A percentile compares a stretch with the other conserved stretches of the same genome.
Evolutionary conservation across 2,888 invertebrate genomes (phyloP).

Genomic region (Ditula angustiorana): DNA sequence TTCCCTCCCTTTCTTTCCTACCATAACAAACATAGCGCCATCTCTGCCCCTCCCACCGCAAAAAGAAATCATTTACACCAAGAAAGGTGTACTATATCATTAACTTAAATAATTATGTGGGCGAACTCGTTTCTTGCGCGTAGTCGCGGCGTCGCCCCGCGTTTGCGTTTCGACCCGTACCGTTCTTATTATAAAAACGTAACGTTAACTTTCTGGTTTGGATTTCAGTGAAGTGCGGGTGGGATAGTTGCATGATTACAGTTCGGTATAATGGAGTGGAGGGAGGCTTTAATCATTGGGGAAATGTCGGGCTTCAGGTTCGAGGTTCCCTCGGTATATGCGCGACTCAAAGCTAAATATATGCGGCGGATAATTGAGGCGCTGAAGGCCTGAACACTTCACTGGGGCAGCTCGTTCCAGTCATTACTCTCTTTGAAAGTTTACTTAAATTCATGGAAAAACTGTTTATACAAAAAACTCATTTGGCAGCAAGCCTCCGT

Average conservation of each 20-base stretch:
- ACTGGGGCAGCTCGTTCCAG: slow-evolving; percentile 14
- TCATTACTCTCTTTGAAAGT: slow-evolving; percentile 34
- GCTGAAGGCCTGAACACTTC: slow-evolving; percentile 18
- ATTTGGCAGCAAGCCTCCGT: neutral
- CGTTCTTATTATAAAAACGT: slow-evolving; percentile 18
- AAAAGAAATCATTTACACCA: slow-evolving; percentile 76
- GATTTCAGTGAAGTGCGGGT: slow-evolving; percentile 34
- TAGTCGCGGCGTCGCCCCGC: slow-evolving; percentile 38
- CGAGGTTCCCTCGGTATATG: slow-evolving; percentile 19
- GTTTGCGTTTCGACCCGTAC: slow-evolving; percentile 48
- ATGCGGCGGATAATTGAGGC: slow-evolving; percentile 33
- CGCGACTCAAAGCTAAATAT: slow-evolving; percentile 33
- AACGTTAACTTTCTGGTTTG: slow-evolving; percentile 53
- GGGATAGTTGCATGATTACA: slow-evolving; percentile 78
- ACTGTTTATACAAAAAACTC: slow-evolving; percentile 1
- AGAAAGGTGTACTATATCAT: slow-evolving; percentile 81
- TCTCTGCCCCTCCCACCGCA: slow-evolving; percentile 56
- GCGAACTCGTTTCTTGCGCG: slow-evolving; percentile 51
- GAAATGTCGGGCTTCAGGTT: slow-evolving; percentile 62
- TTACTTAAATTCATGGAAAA: slow-evolving; percentile 10
- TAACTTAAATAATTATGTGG: slow-evolving; percentile 82
- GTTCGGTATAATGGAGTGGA: slow-evolving; percentile 75
- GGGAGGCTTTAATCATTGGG: slow-evolving; percentile 78
- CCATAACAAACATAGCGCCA: slow-evolving; percentile 34
- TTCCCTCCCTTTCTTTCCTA: slow-evolving; percentile 48